These are phyloP conservation scores for Abrostola triplasia DNA, from an alignment of 2,888 invertebrate species.

Conservation along the genomic window DNA sequence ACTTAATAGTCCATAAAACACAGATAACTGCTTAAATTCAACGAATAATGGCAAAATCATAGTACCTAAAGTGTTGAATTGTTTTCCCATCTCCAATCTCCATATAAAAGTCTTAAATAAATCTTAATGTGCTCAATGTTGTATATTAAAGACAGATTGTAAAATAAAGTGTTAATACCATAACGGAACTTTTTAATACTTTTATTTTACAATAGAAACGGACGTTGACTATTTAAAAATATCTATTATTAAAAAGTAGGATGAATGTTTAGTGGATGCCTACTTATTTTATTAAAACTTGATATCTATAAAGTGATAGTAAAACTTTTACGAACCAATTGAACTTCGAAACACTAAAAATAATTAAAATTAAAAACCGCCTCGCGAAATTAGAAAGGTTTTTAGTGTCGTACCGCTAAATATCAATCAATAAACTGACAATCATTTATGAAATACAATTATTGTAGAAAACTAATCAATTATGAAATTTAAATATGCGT, in stretches of 20 bases:
- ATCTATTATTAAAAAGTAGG: slow-evolving; percentile 4
- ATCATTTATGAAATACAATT: slow-evolving; percentile 1
- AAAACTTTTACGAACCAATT: slow-evolving; percentile 33
- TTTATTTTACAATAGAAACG: slow-evolving; percentile 5
- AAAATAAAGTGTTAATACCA: slow-evolving; percentile 22
- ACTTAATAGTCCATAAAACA: slow-evolving; percentile 49
- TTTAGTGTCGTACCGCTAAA: slow-evolving; percentile 14
- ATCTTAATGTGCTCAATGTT: slow-evolving; percentile 15
- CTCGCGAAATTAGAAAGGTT: slow-evolving; percentile 34
- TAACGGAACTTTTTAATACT: slow-evolving; percentile 5
- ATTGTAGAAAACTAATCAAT: slow-evolving; percentile 7
- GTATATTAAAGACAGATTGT: slow-evolving; percentile 17
- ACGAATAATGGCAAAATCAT: slow-evolving; percentile 24
- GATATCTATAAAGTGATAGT: slow-evolving; percentile 18
- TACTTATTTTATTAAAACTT: slow-evolving; percentile 3
- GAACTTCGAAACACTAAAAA: slow-evolving; percentile 23
- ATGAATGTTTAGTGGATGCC: slow-evolving; percentile 17
- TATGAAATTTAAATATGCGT: slow-evolving; percentile 11
- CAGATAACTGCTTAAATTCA: slow-evolving; percentile 44
- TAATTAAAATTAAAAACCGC: slow-evolving; percentile 38
- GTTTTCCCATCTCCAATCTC: slow-evolving; percentile 27
- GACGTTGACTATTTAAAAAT: slow-evolving; percentile 2
- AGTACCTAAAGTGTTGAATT: slow-evolving; percentile 19
- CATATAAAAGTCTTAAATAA: slow-evolving; percentile 27
- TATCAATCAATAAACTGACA: slow-evolving; percentile 1